Percentiles rank a stretch among this genome's conserved stretches.
phyloP scores from a whole-genome alignment of 35 echinoderm and acorn worm species.

The Ptychodera flava region DNA sequence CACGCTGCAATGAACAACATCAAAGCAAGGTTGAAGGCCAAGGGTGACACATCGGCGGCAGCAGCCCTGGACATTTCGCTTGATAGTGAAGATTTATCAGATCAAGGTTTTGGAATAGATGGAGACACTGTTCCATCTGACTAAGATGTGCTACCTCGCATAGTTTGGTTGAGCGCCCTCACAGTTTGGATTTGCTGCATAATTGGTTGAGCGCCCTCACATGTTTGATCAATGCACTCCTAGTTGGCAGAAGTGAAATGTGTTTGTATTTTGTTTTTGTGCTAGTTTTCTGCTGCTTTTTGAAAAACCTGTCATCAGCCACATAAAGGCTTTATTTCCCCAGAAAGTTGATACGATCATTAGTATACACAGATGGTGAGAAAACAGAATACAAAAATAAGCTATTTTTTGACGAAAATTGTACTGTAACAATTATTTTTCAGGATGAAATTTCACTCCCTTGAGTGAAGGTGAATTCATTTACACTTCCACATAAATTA shows the following conservation, averaged over 20 bases:
- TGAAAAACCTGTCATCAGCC: no score
- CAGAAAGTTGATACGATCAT: no score
- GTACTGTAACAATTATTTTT: no score
- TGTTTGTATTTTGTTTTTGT: no score
- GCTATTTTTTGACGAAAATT: no score
- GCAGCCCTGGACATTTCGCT: neutral
- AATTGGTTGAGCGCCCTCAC: neutral
- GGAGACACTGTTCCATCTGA: neutral
- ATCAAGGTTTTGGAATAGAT: neutral
- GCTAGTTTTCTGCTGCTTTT: no score
- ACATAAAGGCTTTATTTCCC: no score
- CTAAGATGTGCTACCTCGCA: neutral
- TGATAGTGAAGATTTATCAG: neutral
- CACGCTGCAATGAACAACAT: conserved; percentile 73
- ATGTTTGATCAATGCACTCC: neutral
- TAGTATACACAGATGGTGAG: no score
- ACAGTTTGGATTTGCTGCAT: neutral
- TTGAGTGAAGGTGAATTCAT: neutral
- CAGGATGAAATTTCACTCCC: neutral
- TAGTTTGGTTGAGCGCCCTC: neutral
- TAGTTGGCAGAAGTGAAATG: no score
- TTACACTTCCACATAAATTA: neutral
- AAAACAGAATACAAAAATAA: no score
- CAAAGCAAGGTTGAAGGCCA: conserved; percentile 22
- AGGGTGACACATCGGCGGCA: neutral